Evolutionary conservation across 2,113 vertebrate genomes (phyloP).

Genomic region (Ploceus nigricollis): DNA sequence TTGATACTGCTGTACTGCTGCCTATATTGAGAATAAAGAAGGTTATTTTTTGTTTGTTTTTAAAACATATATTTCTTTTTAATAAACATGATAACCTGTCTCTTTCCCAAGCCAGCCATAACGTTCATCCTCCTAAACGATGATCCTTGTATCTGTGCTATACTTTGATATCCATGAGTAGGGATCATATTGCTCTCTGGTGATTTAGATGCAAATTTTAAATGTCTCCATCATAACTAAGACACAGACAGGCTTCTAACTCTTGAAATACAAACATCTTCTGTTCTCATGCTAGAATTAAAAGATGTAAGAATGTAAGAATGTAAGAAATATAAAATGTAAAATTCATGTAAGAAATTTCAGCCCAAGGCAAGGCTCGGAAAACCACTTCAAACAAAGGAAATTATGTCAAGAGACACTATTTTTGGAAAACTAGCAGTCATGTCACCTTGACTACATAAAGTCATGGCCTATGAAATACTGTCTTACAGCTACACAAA

Average conservation of each 20-base stretch:
- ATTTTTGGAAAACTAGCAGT: not conserved
- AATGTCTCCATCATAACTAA: not conserved
- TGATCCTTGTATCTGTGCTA: not conserved
- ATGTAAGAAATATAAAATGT: not conserved
- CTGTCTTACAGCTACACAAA: fast-evolving
- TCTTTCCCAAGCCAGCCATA: not conserved
- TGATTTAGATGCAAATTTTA: not conserved
- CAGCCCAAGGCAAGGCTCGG: not conserved
- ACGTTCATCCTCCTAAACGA: not conserved
- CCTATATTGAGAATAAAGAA: conserved; percentile 62
- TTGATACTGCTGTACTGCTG: conserved; percentile 68
- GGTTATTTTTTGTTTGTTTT: not conserved
- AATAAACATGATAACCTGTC: not conserved
- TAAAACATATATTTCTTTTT: not conserved
- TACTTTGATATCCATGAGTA: not conserved
- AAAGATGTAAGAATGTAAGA: not conserved
- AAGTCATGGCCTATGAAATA: not conserved
- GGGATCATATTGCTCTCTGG: not conserved
- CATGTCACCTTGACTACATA: not conserved
- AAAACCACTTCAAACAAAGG: not conserved
- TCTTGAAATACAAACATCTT: not conserved
- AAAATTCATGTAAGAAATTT: not conserved
- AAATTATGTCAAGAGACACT: not conserved
- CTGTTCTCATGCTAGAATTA: not conserved
- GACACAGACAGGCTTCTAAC: not conserved